Base-by-base conservation (phyloP, 2,797 vertebrate species). In the Spinus olivaceus region DNA sequence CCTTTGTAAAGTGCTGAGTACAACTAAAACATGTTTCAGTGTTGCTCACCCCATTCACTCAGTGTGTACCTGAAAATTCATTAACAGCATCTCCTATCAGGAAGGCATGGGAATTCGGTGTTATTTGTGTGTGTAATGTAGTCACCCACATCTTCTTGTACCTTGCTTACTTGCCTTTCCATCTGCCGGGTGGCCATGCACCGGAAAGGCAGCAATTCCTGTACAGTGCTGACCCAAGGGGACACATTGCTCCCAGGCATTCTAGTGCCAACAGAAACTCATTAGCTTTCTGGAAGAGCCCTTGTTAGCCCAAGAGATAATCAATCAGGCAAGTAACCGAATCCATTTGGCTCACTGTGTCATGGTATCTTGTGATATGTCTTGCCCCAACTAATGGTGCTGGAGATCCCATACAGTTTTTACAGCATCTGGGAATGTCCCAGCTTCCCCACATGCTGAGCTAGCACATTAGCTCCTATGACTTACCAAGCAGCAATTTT, bases 321-420 rank as follows among this genome's bases (percentile, higher is more conserved):
- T 98, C 97, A 97, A 97, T 98, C 97, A 97, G 97, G 87, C 94
- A 96, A 97, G 96, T 97, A 98, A 98, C 96, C 88, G 78, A 95
- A 95, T 97, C 97, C 96, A 97, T 98, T 97, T 98, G 98, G 97
- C 97, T 97, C 92, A 32, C 94, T 91, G 93, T 98, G 97, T 97
- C 97, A 96, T 93, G 92, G 97, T 96, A 96, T 96, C 96, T 97
- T 96, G 97, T 94, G 97, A 97, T 98, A 97, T 97, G 97, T 98
- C 96, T 97, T 97, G 96, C 97, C 98, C 96, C 97, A 97, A 69
- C 10, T 88, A 97, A 95, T 95, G 93, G 93, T 97, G 97, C 97
- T 97, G 97, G 95, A 93, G 96, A 97, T 94, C 57, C 69, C 86
- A 88, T 69, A 90, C 77, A 91, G 79, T 94, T 95, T 96, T 82